Base-by-base conservation (phyloP, 2,797 vertebrate genomes). In the Echiichthys vipera region DNA sequence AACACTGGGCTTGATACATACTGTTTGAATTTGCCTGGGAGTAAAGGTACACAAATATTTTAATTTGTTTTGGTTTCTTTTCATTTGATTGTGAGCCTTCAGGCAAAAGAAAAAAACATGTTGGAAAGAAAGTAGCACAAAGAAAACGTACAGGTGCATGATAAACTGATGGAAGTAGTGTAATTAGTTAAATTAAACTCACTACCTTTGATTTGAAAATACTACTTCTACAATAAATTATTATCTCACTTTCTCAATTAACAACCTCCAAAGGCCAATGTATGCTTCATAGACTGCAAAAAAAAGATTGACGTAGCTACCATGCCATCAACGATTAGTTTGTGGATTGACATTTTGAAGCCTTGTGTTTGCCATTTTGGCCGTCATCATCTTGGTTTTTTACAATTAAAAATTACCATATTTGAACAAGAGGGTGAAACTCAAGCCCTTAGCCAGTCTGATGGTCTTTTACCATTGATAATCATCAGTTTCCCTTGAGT, bases 11-110 rank as follows among this genome's bases (percentile, higher is more conserved):
- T 75, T 82, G 53, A 86, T 76, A 30, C 62, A 73, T 46, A 42
- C 27, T 13, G 42, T 72, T 77, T 72, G 47, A 81, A 88, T 68
- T 76, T 87, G 84, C 87, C 88, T 77, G 20, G n/a, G 50, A 86
- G 84, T 76, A 73, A 79, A 82, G 59, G 30, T 71, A 71, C 57
- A 57, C 46, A 86, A 70, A 84, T 74, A 61, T 84, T 89, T 85
- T 78, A 83, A 86, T 85, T 84, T 69, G 12, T 17, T 34, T 54
- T 46, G 39, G 15, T 51, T 80, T 53, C 70, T 53, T 47, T 47
- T 43, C 40, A 1, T 54, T 72, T 87, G 90, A 91, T 84, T 92
- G 58, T 3, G 1, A 55, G 17, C 83, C 89, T 89, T 81, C n/a
- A 63, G 84, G 87, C 80, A 45, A 71, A 72, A 66, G 36, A 67